Evolutionary conservation across 2,888 invertebrate genomes (phyloP).

Genomic region (Heliconius erato): DNA sequence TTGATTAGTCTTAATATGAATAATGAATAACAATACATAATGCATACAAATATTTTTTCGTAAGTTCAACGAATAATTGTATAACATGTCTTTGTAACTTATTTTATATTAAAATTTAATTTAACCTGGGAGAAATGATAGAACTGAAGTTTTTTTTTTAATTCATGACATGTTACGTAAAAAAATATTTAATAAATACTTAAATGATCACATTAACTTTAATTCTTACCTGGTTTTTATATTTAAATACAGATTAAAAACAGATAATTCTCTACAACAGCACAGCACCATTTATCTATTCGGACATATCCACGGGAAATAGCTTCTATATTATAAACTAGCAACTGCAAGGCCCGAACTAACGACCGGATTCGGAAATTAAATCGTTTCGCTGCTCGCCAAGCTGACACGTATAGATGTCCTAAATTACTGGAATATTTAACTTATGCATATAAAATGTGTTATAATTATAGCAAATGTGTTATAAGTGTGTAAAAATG

Average conservation of each 20-base stretch:
- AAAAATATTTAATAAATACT: too few species aligned
- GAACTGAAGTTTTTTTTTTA: too few species aligned
- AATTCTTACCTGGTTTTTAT: neutral
- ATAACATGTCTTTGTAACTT: too few species aligned
- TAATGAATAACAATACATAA: too few species aligned
- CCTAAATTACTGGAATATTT: slow-evolving; percentile 33
- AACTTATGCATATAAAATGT: slow-evolving; percentile 24
- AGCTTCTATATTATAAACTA: slow-evolving; percentile 29
- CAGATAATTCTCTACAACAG: slow-evolving; percentile 15
- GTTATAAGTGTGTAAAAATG: too few species aligned
- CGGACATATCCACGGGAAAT: slow-evolving; percentile 20
- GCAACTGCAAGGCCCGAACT: slow-evolving; percentile 30
- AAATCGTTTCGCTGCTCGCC: slow-evolving; percentile 39
- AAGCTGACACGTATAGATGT: slow-evolving; percentile 36
- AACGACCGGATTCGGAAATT: slow-evolving; percentile 42
- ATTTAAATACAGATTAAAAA: neutral
- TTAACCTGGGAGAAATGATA: too few species aligned
- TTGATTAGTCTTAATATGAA: neutral
- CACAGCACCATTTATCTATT: slow-evolving; percentile 8
- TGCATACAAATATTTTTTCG: too few species aligned
- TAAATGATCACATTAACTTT: neutral
- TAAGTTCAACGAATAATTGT: too few species aligned
- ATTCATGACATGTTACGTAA: too few species aligned
- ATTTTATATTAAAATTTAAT: too few species aligned
- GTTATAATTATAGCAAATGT: too few species aligned